Conservation (phyloP, 2,113 vertebrate species). For the Bagarius yarrelli region DNA sequence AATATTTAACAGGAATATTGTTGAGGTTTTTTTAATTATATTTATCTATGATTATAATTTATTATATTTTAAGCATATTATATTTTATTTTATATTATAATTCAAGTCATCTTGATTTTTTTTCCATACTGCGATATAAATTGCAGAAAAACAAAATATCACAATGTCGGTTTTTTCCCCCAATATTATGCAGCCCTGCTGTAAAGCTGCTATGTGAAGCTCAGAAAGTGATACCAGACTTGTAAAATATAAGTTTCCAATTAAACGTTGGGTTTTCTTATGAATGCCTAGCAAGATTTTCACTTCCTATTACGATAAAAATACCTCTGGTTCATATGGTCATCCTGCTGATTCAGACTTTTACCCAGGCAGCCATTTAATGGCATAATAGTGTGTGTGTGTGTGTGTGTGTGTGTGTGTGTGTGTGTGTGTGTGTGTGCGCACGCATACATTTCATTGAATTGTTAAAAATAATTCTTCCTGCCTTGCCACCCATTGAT, state of each 20-base stretch:
- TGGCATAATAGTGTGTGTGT: neutral
- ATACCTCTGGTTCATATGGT: neutral
- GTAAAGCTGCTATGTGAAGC: neutral
- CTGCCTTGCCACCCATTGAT: neutral
- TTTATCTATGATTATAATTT: too few relatives aligned
- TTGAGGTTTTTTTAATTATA: too few relatives aligned
- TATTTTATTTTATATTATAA: too few relatives aligned
- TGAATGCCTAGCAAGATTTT: neutral
- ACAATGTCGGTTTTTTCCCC: too few relatives aligned
- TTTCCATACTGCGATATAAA: too few relatives aligned
- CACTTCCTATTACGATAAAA: conserved; percentile 6
- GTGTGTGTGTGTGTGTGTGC: neutral
- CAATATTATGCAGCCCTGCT: neutral
- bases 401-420: neutral
- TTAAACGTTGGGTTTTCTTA: neutral
- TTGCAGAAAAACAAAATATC: too few relatives aligned
- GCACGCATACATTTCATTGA: neutral
- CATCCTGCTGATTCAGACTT: conserved; percentile 1
- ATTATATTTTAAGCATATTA: too few relatives aligned
- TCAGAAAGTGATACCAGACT: neutral
- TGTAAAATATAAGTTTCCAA: neutral
- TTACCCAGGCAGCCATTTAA: neutral
- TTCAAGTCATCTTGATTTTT: too few relatives aligned
- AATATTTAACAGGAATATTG: too few relatives aligned
- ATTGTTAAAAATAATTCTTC: neutral